phyloP scores from a whole-genome alignment of 2,888 invertebrate species.

The Andrena marginata region DNA sequence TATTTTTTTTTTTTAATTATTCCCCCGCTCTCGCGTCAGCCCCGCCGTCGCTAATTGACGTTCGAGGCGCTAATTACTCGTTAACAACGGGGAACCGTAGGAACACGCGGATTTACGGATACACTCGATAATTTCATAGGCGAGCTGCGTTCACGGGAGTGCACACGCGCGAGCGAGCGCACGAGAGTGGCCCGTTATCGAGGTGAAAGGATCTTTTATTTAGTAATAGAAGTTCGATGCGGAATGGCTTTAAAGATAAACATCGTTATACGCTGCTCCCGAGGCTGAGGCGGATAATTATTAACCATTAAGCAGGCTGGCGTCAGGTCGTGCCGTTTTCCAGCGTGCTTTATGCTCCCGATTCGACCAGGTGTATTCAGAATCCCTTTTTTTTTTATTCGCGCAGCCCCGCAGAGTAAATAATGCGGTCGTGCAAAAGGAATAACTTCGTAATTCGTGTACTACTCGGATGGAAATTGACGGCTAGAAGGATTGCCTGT shows the following conservation, averaged over 20 bases:
- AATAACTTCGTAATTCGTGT: neutral
- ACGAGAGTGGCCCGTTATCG: conserved; percentile 43
- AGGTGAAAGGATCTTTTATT: conserved; percentile 63
- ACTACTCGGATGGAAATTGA: neutral
- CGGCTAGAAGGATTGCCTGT: neutral
- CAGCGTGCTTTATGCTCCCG: conserved; percentile 26
- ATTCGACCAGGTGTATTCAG: conserved; percentile 11
- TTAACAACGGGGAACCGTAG: conserved; percentile 50
- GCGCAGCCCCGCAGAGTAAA: neutral
- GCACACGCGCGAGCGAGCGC: conserved; percentile 8
- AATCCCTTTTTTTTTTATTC: neutral
- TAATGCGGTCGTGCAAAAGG: neutral
- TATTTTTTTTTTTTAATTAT: conserved; percentile 23
- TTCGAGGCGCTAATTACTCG: conserved; percentile 54
- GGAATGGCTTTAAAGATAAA: conserved; percentile 59
- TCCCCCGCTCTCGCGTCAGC: neutral
- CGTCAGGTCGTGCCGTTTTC: conserved; percentile 46
- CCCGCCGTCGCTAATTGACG: conserved; percentile 44
- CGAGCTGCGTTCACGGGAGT: conserved; percentile 6
- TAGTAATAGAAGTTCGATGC: conserved; percentile 62
- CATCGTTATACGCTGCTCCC: conserved; percentile 58
- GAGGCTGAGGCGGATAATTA: conserved; percentile 52
- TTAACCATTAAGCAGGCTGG: conserved; percentile 56
- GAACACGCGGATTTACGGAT: conserved; percentile 43
- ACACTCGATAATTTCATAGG: conserved; percentile 51